Conservation (phyloP, 2,797 vertebrate genomes). For the Yasuhikotakia modesta region DNA sequence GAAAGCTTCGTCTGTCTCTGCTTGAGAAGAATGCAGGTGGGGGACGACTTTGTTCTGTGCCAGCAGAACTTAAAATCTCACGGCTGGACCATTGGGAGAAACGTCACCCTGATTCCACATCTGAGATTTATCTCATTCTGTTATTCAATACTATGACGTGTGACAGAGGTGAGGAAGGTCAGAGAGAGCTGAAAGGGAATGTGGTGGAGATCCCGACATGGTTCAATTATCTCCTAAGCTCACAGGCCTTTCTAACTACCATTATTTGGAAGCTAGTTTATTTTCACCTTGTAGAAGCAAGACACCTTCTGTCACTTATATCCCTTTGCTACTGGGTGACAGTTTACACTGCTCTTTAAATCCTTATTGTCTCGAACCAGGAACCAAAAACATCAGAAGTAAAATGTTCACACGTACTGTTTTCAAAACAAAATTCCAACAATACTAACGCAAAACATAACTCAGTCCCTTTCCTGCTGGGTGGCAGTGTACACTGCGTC, state of each 20-base stretch:
- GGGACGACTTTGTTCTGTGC: conserved; percentile 69
- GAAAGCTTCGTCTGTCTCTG: conserved; percentile 48
- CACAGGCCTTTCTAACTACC: conserved; percentile 16
- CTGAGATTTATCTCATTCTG: conserved; percentile 52
- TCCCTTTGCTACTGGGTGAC: not conserved
- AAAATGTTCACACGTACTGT: not conserved
- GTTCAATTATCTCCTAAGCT: conserved; percentile 18
- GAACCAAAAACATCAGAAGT: not conserved
- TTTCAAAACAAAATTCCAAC: conserved; percentile 4
- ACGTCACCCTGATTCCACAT: conserved; percentile 32
- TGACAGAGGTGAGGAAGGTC: conserved; percentile 15
- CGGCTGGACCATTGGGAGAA: conserved; percentile 64
- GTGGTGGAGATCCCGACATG: conserved; percentile 12
- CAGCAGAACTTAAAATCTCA: conserved; percentile 66
- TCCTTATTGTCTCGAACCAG: not conserved
- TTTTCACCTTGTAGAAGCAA: not conserved
- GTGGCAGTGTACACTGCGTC: not conserved
- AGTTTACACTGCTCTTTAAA: too few species aligned
- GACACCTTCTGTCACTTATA: not conserved
- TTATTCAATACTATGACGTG: conserved; percentile 62
- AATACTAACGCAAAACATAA: not conserved
- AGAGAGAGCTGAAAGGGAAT: conserved; percentile 22
- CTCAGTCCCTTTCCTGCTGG: not conserved
- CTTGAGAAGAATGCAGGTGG: conserved; percentile 66
- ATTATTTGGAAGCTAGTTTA: conserved; percentile 11